These are phyloP conservation scores for Thymelicus acteon DNA, from an alignment of 2,888 invertebrate genomes.

Conservation along the genomic window DNA sequence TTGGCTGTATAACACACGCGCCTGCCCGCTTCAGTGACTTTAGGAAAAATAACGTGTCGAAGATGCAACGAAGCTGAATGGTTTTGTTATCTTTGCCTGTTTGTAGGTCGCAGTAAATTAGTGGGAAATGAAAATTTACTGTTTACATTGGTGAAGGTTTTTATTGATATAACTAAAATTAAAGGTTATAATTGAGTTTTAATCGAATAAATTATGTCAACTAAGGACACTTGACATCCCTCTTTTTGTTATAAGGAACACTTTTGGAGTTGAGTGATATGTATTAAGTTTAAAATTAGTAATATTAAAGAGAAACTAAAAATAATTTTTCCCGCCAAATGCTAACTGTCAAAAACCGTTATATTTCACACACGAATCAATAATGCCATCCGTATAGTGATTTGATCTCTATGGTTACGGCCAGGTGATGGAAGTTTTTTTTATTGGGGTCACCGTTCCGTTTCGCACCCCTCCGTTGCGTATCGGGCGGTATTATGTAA, in stretches of 20 bases:
- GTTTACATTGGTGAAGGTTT: no score
- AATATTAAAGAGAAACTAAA: no score
- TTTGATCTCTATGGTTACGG: conserved; percentile 82
- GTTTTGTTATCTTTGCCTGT: conserved; percentile 11
- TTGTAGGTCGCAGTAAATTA: not conserved
- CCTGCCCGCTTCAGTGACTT: conserved; percentile 40
- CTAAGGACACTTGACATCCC: no score
- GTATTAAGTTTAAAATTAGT: no score
- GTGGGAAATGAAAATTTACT: no score
- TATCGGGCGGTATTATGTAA: conserved; percentile 43
- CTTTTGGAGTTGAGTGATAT: no score
- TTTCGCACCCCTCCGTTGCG: conserved; percentile 55
- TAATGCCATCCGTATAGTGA: conserved; percentile 71
- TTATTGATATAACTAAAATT: no score
- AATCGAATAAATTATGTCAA: no score
- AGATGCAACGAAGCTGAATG: conserved; percentile 16
- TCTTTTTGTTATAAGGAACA: no score
- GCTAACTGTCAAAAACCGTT: conserved; percentile 56
- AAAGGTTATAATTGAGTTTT: no score
- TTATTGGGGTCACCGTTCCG: conserved; percentile 57
- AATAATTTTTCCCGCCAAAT: not conserved
- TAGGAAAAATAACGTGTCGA: conserved; percentile 44
- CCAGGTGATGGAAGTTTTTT: conserved; percentile 75
- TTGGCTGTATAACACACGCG: conserved; percentile 70
- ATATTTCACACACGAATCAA: conserved; percentile 61